These are phyloP conservation scores for Xestoiulus laeticollis DNA, from an alignment of 2,888 invertebrate genomes.

Conservation along the genomic window DNA sequence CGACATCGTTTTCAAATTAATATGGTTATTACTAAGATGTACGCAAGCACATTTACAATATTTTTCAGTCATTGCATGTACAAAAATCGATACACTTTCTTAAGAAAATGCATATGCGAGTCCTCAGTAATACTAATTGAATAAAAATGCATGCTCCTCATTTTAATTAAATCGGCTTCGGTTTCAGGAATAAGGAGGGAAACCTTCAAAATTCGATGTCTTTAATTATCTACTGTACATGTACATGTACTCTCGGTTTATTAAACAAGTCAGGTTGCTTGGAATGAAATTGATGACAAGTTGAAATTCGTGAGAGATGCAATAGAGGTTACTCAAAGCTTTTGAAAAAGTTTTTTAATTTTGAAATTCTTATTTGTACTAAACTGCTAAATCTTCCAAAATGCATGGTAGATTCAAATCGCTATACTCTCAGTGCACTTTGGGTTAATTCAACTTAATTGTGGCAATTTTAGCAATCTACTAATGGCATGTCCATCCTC, in stretches of 20 bases:
- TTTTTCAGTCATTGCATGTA: neutral
- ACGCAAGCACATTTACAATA: neutral
- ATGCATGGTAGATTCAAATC: too few species aligned
- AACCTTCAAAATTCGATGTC: neutral
- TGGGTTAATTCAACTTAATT: too few species aligned
- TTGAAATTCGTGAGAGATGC: neutral
- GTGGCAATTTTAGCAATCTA: too few species aligned
- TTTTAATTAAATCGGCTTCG: neutral
- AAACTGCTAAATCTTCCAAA: too few species aligned
- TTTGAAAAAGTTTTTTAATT: neutral
- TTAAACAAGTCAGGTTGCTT: too few species aligned
- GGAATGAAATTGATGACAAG: neutral
- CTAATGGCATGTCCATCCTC: too few species aligned
- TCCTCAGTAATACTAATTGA: neutral
- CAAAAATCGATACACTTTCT: conserved; percentile 21
- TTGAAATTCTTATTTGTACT: too few species aligned
- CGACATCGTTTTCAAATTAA: neutral
- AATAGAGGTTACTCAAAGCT: neutral
- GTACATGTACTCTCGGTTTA: neutral
- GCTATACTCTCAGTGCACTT: too few species aligned
- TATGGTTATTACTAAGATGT: neutral
- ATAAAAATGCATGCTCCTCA: neutral
- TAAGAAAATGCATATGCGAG: neutral
- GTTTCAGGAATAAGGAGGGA: neutral
- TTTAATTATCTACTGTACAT: neutral